Base-by-base conservation (phyloP, 2,888 invertebrate genomes). In the Melangyna quadrimaculata region DNA sequence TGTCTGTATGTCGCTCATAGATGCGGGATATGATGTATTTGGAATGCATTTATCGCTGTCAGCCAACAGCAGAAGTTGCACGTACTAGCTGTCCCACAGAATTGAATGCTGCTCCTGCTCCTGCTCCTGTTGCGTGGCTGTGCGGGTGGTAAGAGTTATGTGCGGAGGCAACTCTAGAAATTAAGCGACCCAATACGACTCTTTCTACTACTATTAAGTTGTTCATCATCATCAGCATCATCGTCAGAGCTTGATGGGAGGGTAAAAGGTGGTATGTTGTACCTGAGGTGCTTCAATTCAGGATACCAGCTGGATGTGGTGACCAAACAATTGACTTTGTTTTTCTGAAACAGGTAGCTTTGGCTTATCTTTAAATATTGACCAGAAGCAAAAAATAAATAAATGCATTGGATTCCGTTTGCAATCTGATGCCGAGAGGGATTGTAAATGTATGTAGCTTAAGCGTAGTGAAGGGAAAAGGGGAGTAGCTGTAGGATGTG, bases 21-120 rank as follows among this genome's bases (percentile, higher is more conserved):
- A 77, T 73, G 77, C 69, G 65, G 86, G 77, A 81, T 86, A 86
- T 86, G 86, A 81, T 86, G 86, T 81, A 86, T 86, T 86, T 81
- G 86, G 87, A 81, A 87, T 87, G 87, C 87, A 87, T 87, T 87
- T 87, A 87, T 87, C 87, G 87, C 74, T 87, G 81, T 81, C 87
- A 81, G 87, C 78, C 74, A 69, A 69, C 78, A 86, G 77, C 81
- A 78, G 72, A 74, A 77, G 75, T 79, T 75, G 80, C 80, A 86
- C 84, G 84, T 86, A 80, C 72, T 69, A 37, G 67, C 61, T 86
- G 75, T 77, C 83, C 72, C 80, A 77, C 75, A 80, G 48, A 80
- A 80, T 80, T 80, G 84, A 72, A 69, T 71, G 63, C 59, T 67
- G 35, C 57, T 61, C 5, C 8, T 8, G 8, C n/a, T n/a, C n/a